Evolutionary conservation across 2,113 vertebrate species (phyloP).

Genomic region (Erythrolamprus reginae): DNA sequence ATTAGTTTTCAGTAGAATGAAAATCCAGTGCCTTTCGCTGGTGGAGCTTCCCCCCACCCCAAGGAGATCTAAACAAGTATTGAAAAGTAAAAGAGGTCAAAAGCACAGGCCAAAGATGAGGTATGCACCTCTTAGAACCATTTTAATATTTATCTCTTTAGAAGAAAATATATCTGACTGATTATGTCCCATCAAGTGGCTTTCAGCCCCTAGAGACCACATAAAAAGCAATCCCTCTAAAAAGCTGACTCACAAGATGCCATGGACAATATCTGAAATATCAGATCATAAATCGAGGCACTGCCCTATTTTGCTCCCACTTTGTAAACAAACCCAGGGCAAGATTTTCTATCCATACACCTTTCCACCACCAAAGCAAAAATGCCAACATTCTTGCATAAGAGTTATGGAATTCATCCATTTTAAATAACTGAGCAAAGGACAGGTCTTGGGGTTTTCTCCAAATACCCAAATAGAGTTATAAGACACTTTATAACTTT

Average conservation of each 20-base stretch:
- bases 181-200: background rate
- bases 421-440: background rate
- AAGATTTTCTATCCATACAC: background rate
- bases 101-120: background rate
- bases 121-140: background rate
- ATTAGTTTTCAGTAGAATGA: background rate
- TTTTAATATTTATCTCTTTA: background rate
- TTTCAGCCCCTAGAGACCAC: background rate
- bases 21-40: background rate
- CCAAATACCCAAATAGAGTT: background rate
- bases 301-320: background rate
- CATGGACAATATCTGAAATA: background rate
- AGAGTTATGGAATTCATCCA: background rate
- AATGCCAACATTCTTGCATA: background rate
- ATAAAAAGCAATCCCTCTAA: background rate
- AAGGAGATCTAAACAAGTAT: background rate
- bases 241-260: background rate
- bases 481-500: background rate
- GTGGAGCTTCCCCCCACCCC: background rate
- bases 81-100: background rate
- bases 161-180: background rate
- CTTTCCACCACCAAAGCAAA: background rate
- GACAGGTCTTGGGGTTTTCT: background rate
- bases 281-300: background rate
- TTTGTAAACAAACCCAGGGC: background rate